phyloP scores from a whole-genome alignment of 2,888 invertebrate genomes.

The Lucinisca nassula region DNA sequence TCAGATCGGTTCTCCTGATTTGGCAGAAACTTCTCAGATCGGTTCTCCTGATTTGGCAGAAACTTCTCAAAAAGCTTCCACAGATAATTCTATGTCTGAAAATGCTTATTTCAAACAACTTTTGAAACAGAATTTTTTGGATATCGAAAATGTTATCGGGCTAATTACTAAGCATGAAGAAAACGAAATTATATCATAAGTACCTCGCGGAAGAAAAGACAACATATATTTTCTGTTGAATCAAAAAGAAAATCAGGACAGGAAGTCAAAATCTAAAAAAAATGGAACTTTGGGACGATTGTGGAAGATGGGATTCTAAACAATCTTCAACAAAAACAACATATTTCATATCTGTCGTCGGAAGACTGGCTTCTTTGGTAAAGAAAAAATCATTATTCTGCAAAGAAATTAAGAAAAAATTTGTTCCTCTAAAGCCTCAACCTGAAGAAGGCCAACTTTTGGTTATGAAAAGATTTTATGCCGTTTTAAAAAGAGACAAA shows the following conservation, averaged over 20 bases:
- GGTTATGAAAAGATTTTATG: slow-evolving; percentile 27
- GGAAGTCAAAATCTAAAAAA: background rate
- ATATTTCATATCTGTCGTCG: background rate
- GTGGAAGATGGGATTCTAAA: background rate
- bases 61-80: too few species aligned
- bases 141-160: too few species aligned
- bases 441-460: slow-evolving; percentile 17
- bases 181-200: background rate
- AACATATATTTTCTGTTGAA: background rate
- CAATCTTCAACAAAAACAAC: slow-evolving; percentile 14
- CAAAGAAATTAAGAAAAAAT: slow-evolving; percentile 34
- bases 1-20: too few species aligned
- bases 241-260: background rate
- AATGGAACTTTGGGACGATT: background rate
- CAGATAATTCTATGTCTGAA: too few species aligned
- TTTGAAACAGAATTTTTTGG: too few species aligned
- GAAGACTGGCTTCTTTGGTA: background rate
- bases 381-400: slow-evolving; percentile 22
- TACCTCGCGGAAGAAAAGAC: background rate
- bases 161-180: too few species aligned
- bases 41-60: too few species aligned
- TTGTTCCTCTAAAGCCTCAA: slow-evolving; percentile 30
- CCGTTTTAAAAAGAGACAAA: background rate
- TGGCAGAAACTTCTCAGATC: too few species aligned
- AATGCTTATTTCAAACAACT: too few species aligned